These are phyloP conservation scores for Idaea dimidiata DNA, from an alignment of 2,888 invertebrate genomes.

Conservation along the genomic window DNA sequence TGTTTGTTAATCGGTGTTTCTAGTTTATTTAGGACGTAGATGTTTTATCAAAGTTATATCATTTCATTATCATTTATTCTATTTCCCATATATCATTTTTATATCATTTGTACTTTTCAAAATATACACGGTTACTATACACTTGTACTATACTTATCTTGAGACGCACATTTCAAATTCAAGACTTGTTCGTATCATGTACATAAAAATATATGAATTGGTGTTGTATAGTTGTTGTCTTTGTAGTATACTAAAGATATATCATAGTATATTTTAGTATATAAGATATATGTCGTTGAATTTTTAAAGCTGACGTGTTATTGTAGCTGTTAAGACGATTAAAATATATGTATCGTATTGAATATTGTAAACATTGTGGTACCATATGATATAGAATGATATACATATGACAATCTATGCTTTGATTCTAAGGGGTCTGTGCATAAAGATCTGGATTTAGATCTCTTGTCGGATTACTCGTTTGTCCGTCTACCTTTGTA, in stretches of 20 bases:
- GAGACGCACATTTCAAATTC: slow-evolving; percentile 72
- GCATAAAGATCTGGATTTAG: no score
- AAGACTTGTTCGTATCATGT: slow-evolving; percentile 72
- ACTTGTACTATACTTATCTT: slow-evolving; percentile 33
- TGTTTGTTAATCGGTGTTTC: slow-evolving; percentile 40
- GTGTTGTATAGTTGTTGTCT: slow-evolving; percentile 68
- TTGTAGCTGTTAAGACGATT: no score
- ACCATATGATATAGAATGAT: slow-evolving; percentile 19
- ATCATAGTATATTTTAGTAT: slow-evolving; percentile 12
- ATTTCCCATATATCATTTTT: slow-evolving; percentile 20
- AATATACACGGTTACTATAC: slow-evolving; percentile 18
- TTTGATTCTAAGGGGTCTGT: no score
- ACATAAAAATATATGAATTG: slow-evolving; percentile 47
- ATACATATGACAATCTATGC: slow-evolving; percentile 7
- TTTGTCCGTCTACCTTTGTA: no score
- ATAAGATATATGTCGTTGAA: background rate
- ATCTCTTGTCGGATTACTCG: no score
- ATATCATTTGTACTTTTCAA: slow-evolving; percentile 25
- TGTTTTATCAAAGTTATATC: slow-evolving; percentile 31
- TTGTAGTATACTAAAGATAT: slow-evolving; percentile 40
- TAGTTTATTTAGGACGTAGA: slow-evolving; percentile 32
- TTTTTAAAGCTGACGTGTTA: slow-evolving; percentile 14
- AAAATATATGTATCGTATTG: no score
- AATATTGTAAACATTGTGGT: slow-evolving; percentile 10
- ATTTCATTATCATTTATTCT: slow-evolving; percentile 37